Evolutionary conservation across 2,797 vertebrate genomes (phyloP).

Genomic region (Otolemur crassicaudatus): DNA sequence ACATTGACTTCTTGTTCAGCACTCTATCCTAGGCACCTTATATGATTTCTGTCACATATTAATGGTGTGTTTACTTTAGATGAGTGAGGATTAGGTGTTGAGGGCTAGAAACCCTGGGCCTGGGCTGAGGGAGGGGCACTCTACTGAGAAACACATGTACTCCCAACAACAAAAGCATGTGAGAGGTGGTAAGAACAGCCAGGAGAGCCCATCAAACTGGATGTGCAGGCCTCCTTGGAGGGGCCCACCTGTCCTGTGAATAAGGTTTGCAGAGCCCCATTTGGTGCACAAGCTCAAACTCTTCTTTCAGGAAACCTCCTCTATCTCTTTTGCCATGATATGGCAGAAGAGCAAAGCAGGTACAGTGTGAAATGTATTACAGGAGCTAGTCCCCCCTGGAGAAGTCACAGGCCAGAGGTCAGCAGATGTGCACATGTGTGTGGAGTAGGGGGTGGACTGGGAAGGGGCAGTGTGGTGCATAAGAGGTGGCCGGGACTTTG

Average conservation of each 20-base stretch:
- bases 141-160: constrained; percentile 3
- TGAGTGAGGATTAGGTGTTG: not conserved
- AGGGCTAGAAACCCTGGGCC: not conserved
- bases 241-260: not conserved
- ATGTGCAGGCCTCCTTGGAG: not conserved
- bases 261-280: not conserved
- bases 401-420: not conserved
- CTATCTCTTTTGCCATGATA: not conserved
- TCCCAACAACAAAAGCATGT: not conserved
- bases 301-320: not conserved
- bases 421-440: not conserved
- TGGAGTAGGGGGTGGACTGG: rapidly evolving
- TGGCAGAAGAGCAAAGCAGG: not conserved
- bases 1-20: not conserved
- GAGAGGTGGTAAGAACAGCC: not conserved
- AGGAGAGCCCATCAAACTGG: not conserved
- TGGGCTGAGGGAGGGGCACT: not conserved
- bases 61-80: not conserved
- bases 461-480: not conserved
- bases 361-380: not conserved
- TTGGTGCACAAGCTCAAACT: not conserved
- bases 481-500: not conserved
- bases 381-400: not conserved
- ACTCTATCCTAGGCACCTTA: not conserved
- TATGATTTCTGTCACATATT: not conserved